A percentile compares a stretch with the other conserved stretches of the same genome.
Evolutionary conservation across 1,140 invertebrate genomes (phyloP).

Genomic region (Anoplolepis gracilipes): DNA sequence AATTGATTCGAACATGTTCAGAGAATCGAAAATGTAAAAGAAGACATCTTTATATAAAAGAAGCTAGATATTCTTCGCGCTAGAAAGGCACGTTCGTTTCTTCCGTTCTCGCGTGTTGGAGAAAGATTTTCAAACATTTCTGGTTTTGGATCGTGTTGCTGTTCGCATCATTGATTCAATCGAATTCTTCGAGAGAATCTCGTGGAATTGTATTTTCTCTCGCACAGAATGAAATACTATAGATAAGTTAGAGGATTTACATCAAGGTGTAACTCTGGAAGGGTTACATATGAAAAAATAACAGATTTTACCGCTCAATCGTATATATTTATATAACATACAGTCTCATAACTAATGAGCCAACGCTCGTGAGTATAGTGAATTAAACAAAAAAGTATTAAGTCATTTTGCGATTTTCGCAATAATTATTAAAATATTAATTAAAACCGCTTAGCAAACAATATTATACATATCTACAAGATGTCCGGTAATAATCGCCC

Average conservation of each 20-base stretch:
- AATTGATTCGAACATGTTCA: background rate
- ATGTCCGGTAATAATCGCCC: too few species aligned
- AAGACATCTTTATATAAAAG: background rate
- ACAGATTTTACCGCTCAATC: background rate
- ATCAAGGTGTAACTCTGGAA: background rate
- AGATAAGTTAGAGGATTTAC: conserved; percentile 29
- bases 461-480: too few species aligned
- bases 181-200: conserved; percentile 38
- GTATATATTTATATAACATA: background rate
- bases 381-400: too few species aligned
- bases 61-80: background rate
- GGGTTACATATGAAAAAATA: background rate
- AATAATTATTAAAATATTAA: too few species aligned
- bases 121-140: conserved; percentile 1
- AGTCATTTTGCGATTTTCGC: too few species aligned
- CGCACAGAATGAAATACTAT: conserved; percentile 13
- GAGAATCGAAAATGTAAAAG: background rate
- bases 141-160: conserved; percentile 12
- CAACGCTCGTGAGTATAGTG: too few species aligned
- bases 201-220: conserved; percentile 49
- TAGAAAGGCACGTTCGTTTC: background rate
- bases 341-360: too few species aligned
- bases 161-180: conserved; percentile 23
- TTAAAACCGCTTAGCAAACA: too few species aligned
- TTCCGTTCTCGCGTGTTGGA: background rate